A percentile compares a stretch with the other conserved stretches of the same genome.
These are phyloP conservation scores for Hemithea aestivaria DNA, from an alignment of 2,888 invertebrate species.

Conservation along the genomic window DNA sequence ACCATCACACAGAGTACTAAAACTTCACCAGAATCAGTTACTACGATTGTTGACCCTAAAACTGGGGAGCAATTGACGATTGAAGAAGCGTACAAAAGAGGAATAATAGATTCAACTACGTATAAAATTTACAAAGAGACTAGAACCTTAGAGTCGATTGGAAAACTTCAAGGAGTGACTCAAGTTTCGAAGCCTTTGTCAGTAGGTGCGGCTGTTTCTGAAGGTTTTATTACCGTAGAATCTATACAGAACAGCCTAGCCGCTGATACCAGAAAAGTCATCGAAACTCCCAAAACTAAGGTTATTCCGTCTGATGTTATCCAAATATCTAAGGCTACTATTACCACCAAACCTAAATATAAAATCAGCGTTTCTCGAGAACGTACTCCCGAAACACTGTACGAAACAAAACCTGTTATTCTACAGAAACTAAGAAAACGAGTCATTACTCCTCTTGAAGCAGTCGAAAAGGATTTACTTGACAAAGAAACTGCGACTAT, in stretches of 20 bases:
- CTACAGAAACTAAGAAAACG: slow-evolving; percentile 89
- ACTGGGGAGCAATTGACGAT: slow-evolving; percentile 86
- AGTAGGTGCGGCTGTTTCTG: slow-evolving; percentile 79
- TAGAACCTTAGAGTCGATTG: slow-evolving; percentile 18
- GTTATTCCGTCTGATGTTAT: slow-evolving; percentile 66
- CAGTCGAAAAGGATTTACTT: slow-evolving; percentile 87
- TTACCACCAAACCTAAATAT: slow-evolving; percentile 83
- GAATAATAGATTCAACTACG: slow-evolving; percentile 55
- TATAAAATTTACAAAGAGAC: slow-evolving; percentile 38
- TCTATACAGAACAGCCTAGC: slow-evolving; percentile 68
- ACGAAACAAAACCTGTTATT: slow-evolving; percentile 83
- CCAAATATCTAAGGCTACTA: slow-evolving; percentile 76
- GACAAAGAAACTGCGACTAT: slow-evolving; percentile 86
- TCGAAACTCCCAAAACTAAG: slow-evolving; percentile 38
- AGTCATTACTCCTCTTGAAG: slow-evolving; percentile 86
- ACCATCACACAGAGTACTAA: slow-evolving; percentile 33
- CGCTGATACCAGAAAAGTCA: slow-evolving; percentile 50
- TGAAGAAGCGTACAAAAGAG: slow-evolving; percentile 81
- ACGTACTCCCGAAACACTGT: slow-evolving; percentile 73
- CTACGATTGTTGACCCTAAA: slow-evolving; percentile 80
- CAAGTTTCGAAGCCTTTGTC: slow-evolving; percentile 74
- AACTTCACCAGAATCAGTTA: slow-evolving; percentile 35
- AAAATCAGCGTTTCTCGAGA: slow-evolving; percentile 82
- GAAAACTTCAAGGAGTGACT: slow-evolving; percentile 30
- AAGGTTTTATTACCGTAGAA: slow-evolving; percentile 76